A percentile compares a stretch with the other conserved stretches of the same genome.
phyloP scores from a whole-genome alignment of 2,797 vertebrate species.

The Nannoperca australis region DNA sequence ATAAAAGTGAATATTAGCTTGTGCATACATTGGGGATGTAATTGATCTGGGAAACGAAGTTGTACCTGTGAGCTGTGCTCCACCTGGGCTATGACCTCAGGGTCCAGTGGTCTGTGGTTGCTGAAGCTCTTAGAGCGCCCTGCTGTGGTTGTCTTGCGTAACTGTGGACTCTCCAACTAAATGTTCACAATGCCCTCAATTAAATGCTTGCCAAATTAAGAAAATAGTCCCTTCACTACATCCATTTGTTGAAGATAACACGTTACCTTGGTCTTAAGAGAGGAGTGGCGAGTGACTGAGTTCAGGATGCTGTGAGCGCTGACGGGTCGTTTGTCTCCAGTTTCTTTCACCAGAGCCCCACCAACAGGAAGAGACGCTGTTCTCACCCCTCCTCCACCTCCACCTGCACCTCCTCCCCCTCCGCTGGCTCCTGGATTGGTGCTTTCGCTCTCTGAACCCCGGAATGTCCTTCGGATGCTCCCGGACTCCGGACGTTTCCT shows the following conservation, averaged over 20 bases:
- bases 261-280: conserved; percentile 91
- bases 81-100: conserved; percentile 94
- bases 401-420: conserved; percentile 20
- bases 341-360: conserved; percentile 90
- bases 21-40: background rate
- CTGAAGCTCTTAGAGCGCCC: conserved; percentile 99
- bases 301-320: conserved; percentile 95
- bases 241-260: background rate
- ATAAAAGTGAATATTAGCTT: background rate
- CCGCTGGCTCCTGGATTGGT: conserved; percentile 80
- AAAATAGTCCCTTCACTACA: background rate
- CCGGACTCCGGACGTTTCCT: conserved; percentile 94
- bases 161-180: conserved; percentile 93
- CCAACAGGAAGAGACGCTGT: conserved; percentile 91
- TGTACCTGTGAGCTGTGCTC: conserved; percentile 83
- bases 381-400: conserved; percentile 79
- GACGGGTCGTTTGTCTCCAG: conserved; percentile 92
- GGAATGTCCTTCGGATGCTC: conserved; percentile 92
- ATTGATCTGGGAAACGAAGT: background rate
- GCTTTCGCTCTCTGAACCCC: conserved; percentile 88
- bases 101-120: conserved; percentile 96
- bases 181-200: background rate
- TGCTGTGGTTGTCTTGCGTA: conserved; percentile 91
- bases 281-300: conserved; percentile 96
- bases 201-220: background rate